phyloP scores from a whole-genome alignment of 1,140 invertebrate genomes.

The Drosophila arizonae region DNA sequence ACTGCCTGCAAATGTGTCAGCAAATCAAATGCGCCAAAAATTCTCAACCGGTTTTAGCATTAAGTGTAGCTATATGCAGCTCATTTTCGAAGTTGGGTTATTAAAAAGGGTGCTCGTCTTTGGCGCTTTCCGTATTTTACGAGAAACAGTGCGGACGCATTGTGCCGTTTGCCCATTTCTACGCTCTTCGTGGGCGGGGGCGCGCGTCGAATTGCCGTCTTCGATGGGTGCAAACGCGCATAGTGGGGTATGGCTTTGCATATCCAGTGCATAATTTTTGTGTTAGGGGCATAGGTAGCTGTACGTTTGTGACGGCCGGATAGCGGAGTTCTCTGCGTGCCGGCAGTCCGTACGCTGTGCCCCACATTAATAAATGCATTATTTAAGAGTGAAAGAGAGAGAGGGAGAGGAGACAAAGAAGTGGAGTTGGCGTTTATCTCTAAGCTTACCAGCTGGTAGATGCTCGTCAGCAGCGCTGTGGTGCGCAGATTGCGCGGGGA shows the following conservation, averaged over 20 bases:
- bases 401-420: too few species aligned
- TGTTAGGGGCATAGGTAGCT: conserved; percentile 51
- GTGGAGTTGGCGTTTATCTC: background rate
- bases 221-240: conserved; percentile 48
- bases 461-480: conserved; percentile 73
- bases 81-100: rapidly evolving
- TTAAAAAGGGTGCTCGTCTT: conserved; percentile 79
- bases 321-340: conserved; percentile 56
- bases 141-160: conserved; percentile 63
- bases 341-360: conserved; percentile 54
- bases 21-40: conserved; percentile 2
- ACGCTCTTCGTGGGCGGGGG: conserved; percentile 39
- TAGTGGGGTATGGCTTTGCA: conserved; percentile 83
- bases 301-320: conserved; percentile 42
- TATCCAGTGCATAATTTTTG: conserved; percentile 82
- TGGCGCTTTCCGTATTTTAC: conserved; percentile 27
- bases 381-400: conserved; percentile 15
- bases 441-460: conserved; percentile 78
- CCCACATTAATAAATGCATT: conserved; percentile 42
- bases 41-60: conserved; percentile 59
- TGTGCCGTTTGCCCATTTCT: conserved; percentile 59
- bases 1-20: background rate
- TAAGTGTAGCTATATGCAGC: background rate
- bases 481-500: conserved; percentile 74
- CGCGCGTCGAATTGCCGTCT: conserved; percentile 63